Evolutionary conservation across 1,140 invertebrate species (phyloP).

Genomic region (Panagrolaimus sp.): DNA sequence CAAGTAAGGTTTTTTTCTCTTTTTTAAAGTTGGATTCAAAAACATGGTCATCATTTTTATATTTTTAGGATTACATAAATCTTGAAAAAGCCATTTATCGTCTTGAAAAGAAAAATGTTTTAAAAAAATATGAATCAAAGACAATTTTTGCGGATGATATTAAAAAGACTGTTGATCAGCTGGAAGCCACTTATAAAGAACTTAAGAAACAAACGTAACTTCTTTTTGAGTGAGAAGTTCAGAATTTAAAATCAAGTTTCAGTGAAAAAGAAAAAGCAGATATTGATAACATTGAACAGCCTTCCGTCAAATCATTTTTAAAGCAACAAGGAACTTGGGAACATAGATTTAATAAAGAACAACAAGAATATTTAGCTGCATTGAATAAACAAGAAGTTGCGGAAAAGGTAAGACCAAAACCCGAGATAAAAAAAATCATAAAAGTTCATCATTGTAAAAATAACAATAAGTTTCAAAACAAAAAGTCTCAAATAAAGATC

Average conservation of each 20-base stretch:
- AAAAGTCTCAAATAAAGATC: no score
- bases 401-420: conserved; percentile 44
- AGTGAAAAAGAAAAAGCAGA: conserved; percentile 62
- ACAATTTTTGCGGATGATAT: conserved; percentile 57
- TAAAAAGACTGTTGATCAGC: conserved; percentile 50
- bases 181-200: conserved; percentile 57
- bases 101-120: conserved; percentile 51
- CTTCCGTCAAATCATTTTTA: conserved; percentile 60
- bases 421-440: no score
- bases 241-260: conserved; percentile 25
- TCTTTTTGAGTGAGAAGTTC: not conserved
- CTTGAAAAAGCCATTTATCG: conserved; percentile 50
- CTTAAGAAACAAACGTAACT: conserved; percentile 60
- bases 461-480: no score
- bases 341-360: conserved; percentile 60
- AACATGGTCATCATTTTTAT: no score
- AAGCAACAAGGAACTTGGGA: conserved; percentile 60
- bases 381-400: conserved; percentile 62
- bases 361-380: conserved; percentile 64
- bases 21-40: no score
- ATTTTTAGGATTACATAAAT: conserved; percentile 48
- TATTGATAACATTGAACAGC: conserved; percentile 60
- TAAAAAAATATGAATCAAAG: conserved; percentile 55
- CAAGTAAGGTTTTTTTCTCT: not conserved
- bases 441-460: no score